Conservation (phyloP, 2,888 invertebrate species). For the Pristionchus japonicus region DNA sequence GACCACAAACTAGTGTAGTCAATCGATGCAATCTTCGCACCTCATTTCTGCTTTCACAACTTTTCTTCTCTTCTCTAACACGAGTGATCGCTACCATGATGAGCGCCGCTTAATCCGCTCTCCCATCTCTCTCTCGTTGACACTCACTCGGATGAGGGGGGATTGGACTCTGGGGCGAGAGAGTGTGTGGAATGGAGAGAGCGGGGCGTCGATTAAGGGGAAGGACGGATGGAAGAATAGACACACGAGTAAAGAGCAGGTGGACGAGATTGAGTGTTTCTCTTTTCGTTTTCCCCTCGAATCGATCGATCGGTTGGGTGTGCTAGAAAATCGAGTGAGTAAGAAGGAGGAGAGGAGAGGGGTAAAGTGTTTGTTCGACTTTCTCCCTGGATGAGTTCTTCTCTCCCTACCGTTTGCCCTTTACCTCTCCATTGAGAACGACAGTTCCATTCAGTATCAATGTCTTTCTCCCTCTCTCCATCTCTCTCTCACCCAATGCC, state of each 20-base stretch:
- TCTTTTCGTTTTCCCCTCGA: neutral
- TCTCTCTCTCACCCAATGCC: neutral
- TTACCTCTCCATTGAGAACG: neutral
- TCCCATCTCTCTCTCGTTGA: neutral
- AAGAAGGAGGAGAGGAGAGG: neutral
- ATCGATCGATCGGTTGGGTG: slow-evolving; percentile 33
- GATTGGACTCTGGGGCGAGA: neutral
- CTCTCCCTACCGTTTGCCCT: slow-evolving; percentile 1
- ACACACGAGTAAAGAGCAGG: slow-evolving; percentile 18
- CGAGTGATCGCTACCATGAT: neutral
- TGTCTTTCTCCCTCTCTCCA: slow-evolving; percentile 33
- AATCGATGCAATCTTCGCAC: neutral
- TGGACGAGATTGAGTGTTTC: neutral
- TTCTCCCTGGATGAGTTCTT: neutral
- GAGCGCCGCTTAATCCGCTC: neutral
- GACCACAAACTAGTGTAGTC: neutral
- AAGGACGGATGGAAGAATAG: neutral
- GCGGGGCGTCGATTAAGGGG: neutral
- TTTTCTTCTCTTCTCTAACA: neutral
- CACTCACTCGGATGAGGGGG: too few species aligned
- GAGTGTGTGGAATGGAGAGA: neutral
- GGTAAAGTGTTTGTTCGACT: slow-evolving; percentile 8
- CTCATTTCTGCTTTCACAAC: neutral
- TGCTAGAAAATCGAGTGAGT: neutral
- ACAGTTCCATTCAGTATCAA: slow-evolving; percentile 31